Evolutionary conservation across 2,113 vertebrate genomes (phyloP), one percentile per base, ranked within the genome.

Genomic region (Madoqua kirkii): DNA sequence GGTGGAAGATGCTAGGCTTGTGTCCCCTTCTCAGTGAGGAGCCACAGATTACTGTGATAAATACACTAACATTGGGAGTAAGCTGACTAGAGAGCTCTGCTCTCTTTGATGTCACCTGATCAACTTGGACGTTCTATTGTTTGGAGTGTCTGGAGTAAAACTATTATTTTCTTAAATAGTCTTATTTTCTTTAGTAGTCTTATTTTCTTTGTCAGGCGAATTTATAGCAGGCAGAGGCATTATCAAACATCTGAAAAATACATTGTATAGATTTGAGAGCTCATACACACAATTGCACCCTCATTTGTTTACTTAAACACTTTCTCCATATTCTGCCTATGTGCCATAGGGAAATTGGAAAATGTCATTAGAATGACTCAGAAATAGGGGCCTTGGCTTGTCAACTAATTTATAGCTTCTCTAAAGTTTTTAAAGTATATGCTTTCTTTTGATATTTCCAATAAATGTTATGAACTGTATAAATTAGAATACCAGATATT

Each of bases 151-250:
- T 95, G 83, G 88, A 64, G 52, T 95, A 96, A 54, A 87, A 50
- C 15, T 62, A 48, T 96, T 59, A 96, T 89, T 95, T 55, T 96
- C 15, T 85, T 79, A 50, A 50, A 17, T 82, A 84, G 76, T 96
- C 43, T 54, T 95, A 33, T 50, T 97, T 59, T 96, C 11, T 33
- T 91, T 98, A n/a, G 21, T 82, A 84, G 76, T 96, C 43, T 54
- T 95, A 33, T 50, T 97, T 59, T 96, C 11, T 33, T 91, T 98
- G 57, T 64, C 57, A 87, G 93, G 86, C 93, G 48, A 89, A 96
- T 95, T 98, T 95, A 78, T 55, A 97, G 40, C 27, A 81, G 13
- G 79, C 91, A 52, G 40, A 16, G 23, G 48, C 29, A 17, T 92
- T 71, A 76, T 54, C 21, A 62, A 87, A 76, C 25, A 62, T 62